Conservation (phyloP, 1,140 invertebrate genomes). For the Pentalonia nigronervosa region DNA sequence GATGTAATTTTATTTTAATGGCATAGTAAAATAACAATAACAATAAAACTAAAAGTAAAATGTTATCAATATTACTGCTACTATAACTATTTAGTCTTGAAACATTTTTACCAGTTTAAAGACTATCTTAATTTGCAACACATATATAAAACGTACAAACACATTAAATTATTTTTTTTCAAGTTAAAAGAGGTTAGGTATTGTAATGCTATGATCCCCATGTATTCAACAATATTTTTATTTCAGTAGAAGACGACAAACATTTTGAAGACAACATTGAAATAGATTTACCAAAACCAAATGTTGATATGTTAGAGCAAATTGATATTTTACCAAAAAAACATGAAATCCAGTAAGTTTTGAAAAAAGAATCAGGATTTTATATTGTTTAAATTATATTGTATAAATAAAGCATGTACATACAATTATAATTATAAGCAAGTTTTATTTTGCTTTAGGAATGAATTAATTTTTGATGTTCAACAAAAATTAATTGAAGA, state of each 20-base stretch:
- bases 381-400: not conserved
- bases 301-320: conserved; percentile 11
- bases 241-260: not conserved
- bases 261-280: not conserved
- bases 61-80: not conserved
- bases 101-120: not conserved
- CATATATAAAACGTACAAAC: not conserved
- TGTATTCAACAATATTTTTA: not conserved
- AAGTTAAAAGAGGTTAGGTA: no score
- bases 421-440: not conserved
- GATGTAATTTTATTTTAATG: no score
- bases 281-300: not conserved
- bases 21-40: not conserved
- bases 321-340: not conserved
- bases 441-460: not conserved
- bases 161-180: no score
- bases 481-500: conserved; percentile 10
- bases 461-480: not conserved
- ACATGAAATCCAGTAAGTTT: not conserved
- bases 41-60: not conserved
- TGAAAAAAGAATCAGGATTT: not conserved
- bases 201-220: not conserved
- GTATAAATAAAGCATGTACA: no score
- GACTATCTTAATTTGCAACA: not conserved
- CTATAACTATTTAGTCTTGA: not conserved